Evolutionary conservation across 1,140 invertebrate genomes (phyloP), one percentile per base, ranked within the genome.

Genomic region (Drusus annulatus): DNA sequence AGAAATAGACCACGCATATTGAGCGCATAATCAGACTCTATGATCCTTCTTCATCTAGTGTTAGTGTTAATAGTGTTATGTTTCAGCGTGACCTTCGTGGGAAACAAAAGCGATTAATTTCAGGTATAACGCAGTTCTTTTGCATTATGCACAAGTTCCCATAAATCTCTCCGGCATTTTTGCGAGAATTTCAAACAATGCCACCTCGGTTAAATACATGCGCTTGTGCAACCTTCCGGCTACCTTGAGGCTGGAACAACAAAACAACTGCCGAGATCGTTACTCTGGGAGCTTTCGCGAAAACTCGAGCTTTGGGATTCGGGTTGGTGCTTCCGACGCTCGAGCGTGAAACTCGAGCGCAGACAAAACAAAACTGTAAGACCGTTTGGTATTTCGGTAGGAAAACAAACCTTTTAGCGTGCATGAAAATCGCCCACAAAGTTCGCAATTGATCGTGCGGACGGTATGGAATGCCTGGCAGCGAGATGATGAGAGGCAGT

Each of bases 131-230:
- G 8, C 28, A 36, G 60, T 15, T 10, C 60, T 25, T 23, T 21
- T 28, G 28, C 62, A 65, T 28, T 65, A 65, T 65, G 62, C 25
- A 65, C 62, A n/a, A n/a, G 65, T 50, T n/a, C 10, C 28, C 65
- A 69, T 69, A 69, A 69, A 69, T 69, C 65, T 69, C 65, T 19
- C 13, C 13, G 17, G 65, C 19, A 21, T 69, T 45, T 69, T 69
- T 69, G 21, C 65, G 50, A 69, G 16, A 16, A 69, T 69, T 50
- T 69, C 36, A 69, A 69, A 69, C 65, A 69, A 69, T 50, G 65
- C 65, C n/a, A 69, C 65, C 65, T n/a, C 17, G 19, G 65, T 45
- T 50, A 36, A 69, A 19, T 36, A 8, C 17, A 50, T 7, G 17
- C 10, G 7, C 65, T 50, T 28, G 65, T 16, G 31, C 21, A 69